A percentile compares a stretch with the other conserved stretches of the same genome.
Evolutionary conservation across 2,113 vertebrate species (phyloP).

Genomic region (Pachypanchax playfairii): DNA sequence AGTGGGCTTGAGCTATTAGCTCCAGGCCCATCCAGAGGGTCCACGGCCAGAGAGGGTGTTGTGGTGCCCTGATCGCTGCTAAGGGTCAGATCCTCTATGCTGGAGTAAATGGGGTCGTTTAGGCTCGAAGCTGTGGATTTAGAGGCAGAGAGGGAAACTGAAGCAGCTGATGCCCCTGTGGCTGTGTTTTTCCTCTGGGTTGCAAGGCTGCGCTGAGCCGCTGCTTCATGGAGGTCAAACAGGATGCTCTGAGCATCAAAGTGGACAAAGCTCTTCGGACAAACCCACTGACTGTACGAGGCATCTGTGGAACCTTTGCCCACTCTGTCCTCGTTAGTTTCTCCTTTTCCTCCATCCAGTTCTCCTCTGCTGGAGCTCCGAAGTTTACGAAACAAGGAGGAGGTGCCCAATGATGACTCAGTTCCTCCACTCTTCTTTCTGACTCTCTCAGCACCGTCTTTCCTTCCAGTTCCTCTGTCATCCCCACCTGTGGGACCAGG

Average conservation of each 20-base stretch:
- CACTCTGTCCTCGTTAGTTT: conserved; percentile 53
- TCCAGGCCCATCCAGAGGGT: conserved; percentile 74
- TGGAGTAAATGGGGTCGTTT: conserved; percentile 80
- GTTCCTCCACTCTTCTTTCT: conserved; percentile 84
- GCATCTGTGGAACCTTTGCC: conserved; percentile 48
- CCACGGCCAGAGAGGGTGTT: conserved; percentile 67
- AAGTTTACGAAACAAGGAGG: conserved; percentile 89
- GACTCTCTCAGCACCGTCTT: conserved; percentile 74
- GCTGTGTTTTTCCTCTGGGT: conserved; percentile 87
- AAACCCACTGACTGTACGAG: conserved; percentile 80
- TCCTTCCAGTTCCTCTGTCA: conserved; percentile 40
- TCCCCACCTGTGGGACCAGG: conserved; percentile 54
- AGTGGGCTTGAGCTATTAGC: conserved; percentile 79
- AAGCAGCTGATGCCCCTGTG: conserved; percentile 91
- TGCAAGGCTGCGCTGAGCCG: conserved; percentile 67
- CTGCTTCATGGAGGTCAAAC: conserved; percentile 87
- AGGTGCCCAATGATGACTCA: conserved; percentile 75
- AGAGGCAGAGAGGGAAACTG: conserved; percentile 70
- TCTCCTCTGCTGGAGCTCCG: conserved; percentile 79
- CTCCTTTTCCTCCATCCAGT: conserved; percentile 66
- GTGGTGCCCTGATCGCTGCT: conserved; percentile 39
- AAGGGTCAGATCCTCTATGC: conserved; percentile 84
- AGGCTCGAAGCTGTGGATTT: conserved; percentile 64
- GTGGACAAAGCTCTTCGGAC: conserved; percentile 89
- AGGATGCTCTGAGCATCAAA: conserved; percentile 91